Conservation (phyloP, 2,113 vertebrate species). For the Megaptera novaeangliae region DNA sequence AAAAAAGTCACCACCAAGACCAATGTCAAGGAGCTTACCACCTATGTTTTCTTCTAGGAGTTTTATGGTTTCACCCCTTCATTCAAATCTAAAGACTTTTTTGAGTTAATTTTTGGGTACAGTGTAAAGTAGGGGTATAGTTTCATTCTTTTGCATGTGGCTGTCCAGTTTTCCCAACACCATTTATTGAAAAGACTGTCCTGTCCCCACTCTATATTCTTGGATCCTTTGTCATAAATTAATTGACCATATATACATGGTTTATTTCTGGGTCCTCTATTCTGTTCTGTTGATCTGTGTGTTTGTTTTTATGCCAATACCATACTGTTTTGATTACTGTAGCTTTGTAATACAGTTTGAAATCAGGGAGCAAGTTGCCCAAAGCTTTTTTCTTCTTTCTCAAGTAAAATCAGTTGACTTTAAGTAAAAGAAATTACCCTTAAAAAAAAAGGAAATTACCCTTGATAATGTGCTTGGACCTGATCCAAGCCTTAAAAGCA, state of each 20-base stretch:
- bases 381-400: neutral
- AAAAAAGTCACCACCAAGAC: neutral
- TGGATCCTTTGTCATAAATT: neutral
- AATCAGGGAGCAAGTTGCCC: neutral
- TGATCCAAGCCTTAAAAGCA: neutral
- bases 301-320: neutral
- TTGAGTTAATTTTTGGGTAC: neutral
- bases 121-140: neutral
- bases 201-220: neutral
- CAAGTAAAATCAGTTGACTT: neutral
- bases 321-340: neutral
- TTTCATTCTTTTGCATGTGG: neutral
- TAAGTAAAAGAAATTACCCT: neutral
- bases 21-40: neutral
- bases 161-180: neutral
- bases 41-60: neutral
- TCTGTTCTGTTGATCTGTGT: neutral
- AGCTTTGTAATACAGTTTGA: neutral
- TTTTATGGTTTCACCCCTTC: neutral
- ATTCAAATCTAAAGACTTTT: neutral
- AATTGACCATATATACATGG: neutral
- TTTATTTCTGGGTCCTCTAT: neutral
- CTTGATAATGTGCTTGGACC: neutral
- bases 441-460: neutral
- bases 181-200: neutral